Conservation (phyloP, 2,797 vertebrate species). For the Sitta carolinensis region DNA sequence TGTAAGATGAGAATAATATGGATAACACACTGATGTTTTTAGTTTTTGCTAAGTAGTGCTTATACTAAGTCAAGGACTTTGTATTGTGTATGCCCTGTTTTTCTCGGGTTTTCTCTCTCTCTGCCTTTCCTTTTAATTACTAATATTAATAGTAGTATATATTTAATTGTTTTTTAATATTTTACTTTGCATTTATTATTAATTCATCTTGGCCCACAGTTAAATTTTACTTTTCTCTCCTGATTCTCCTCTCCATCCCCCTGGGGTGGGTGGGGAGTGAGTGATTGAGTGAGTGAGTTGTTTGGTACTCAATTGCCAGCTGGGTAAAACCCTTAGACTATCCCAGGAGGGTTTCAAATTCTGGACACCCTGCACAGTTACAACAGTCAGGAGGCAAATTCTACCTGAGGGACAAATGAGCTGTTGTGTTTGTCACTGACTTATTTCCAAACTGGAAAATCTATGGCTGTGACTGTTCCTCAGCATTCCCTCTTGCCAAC, state of each 20-base stretch:
- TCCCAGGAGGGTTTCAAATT: background rate
- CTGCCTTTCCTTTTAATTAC: background rate
- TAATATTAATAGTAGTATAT: background rate
- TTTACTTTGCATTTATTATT: background rate
- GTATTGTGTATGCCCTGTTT: background rate
- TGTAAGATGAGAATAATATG: background rate
- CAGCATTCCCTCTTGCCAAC: background rate
- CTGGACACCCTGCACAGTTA: background rate
- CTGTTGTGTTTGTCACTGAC: background rate
- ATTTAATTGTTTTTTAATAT: background rate
- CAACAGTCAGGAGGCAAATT: background rate
- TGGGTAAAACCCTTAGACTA: background rate
- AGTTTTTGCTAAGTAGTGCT: background rate
- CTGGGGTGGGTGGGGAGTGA: background rate
- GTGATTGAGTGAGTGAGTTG: background rate
- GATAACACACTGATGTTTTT: background rate
- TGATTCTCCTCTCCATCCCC: background rate
- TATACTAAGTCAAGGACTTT: background rate
- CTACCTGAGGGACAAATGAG: background rate
- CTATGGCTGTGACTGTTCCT: background rate
- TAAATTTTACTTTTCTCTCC: background rate
- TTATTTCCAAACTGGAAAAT: background rate
- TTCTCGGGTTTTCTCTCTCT: background rate
- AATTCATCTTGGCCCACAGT: background rate
- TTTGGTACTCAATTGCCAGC: background rate